Conservation (phyloP, 2,888 invertebrate genomes). For the Drosophila hawaiiensis region DNA sequence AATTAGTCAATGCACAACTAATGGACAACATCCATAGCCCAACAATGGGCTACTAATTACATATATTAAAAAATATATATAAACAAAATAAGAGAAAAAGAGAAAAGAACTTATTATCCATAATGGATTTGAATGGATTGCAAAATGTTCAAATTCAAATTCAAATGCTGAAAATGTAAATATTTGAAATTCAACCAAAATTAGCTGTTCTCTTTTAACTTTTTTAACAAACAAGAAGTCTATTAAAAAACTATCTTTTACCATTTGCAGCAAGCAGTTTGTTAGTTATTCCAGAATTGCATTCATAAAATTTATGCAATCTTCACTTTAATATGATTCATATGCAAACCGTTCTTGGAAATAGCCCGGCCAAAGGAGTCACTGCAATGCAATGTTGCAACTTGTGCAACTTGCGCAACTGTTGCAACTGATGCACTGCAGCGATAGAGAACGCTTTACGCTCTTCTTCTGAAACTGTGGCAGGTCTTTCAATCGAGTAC, state of each 20-base stretch:
- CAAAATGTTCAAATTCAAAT: background rate
- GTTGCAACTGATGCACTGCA: constrained; percentile 32
- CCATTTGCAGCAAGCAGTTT: background rate
- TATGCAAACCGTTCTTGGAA: constrained; percentile 53
- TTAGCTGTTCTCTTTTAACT: background rate
- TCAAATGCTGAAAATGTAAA: background rate
- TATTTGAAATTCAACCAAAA: background rate
- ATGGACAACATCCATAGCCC: constrained; percentile 53
- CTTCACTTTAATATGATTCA: constrained; percentile 34
- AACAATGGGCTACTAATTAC: constrained; percentile 24
- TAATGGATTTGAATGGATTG: background rate
- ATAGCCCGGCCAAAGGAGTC: constrained; percentile 15
- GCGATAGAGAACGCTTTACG: constrained; percentile 26
- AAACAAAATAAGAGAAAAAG: background rate
- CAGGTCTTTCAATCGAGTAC: constrained; percentile 18
- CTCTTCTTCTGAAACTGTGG: constrained; percentile 4
- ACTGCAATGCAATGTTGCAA: constrained; percentile 18
- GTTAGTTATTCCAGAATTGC: background rate
- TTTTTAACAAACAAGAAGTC: background rate
- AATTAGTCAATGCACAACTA: constrained; percentile 52
- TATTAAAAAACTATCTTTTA: background rate
- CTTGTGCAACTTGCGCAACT: constrained; percentile 3
- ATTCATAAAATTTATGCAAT: constrained; percentile 50
- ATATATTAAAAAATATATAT: background rate
- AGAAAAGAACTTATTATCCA: background rate